Conservation (phyloP, 1,140 invertebrate genomes). For the Lepeophtheirus salmonis region DNA sequence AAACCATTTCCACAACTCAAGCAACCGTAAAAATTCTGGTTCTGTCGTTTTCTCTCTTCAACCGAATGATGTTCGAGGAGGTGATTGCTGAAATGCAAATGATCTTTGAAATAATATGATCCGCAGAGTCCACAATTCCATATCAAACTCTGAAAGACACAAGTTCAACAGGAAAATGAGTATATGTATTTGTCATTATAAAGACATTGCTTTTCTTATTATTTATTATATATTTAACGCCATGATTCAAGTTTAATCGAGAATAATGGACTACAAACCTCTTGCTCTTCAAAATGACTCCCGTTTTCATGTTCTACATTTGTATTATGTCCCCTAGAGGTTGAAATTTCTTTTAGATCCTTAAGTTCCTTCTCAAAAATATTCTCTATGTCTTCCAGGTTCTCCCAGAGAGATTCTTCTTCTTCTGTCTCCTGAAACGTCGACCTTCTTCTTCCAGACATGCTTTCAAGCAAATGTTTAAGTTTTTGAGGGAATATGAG, state of each 20-base stretch:
- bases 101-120: neutral
- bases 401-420: neutral
- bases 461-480: too few relatives aligned
- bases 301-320: neutral
- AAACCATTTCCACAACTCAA: neutral
- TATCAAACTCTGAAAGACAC: neutral
- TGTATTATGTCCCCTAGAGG: neutral
- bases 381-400: neutral
- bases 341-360: neutral
- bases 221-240: too few relatives aligned
- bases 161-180: neutral
- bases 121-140: neutral
- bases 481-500: too few relatives aligned
- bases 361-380: neutral
- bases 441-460: neutral
- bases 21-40: neutral
- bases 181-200: too few relatives aligned
- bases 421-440: neutral
- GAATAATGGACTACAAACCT: neutral
- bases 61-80: neutral
- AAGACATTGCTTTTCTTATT: too few relatives aligned
- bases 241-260: neutral
- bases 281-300: neutral
- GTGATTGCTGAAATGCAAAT: neutral
- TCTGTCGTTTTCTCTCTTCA: neutral